Evolutionary conservation across 2,888 invertebrate species (phyloP), one percentile per base, ranked within the genome.

Genomic region (Eupithecia tripunctaria): DNA sequence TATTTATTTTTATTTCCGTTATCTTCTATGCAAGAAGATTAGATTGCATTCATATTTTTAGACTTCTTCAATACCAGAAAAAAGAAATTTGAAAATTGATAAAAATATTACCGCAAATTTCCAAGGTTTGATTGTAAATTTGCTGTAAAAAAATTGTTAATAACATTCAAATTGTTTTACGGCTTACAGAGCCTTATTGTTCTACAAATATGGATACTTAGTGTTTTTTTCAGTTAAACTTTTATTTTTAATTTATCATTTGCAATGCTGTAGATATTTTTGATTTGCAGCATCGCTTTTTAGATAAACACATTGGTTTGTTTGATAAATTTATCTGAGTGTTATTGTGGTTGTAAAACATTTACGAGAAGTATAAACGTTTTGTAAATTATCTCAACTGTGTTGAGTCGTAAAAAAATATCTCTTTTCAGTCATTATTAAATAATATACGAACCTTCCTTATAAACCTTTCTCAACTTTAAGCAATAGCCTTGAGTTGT

Each of bases 281-380:
- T 79, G 73, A 75, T 82, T 81, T 74, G 73, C 68, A 69, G 74
- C 80, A 66, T 73, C 71, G 82, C 84, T 86, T 85, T 80, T 78
- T 70, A 74, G 63, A 76, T 71, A 67, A 72, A 68, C 15, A 67
- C 21, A 67, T 72, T 76, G 72, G 65, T 36, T 47, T 62, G 68
- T 69, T 29, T 64, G 64, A 71, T 60, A 8, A 29, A 2, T 36
- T 51, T 73, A 38, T 18, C 64, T 66, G 75, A 68, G 74, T 78
- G 63, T 66, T 78, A 68, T 78, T 75, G 78, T 79, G 76, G 68
- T 68, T 29, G 1, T 25, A 21, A 60, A 27, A 36, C 8, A 0
- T 43, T 29, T 18, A 29, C 2, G n/a, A 32, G 32, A 32, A 32
- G 32, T 4, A 62, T 36, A 32, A 29, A 62, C 21, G 10, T 36